Evolutionary conservation across 2,888 invertebrate genomes (phyloP), one percentile per base, ranked within the genome.

Genomic region (Cotesia congregata): DNA sequence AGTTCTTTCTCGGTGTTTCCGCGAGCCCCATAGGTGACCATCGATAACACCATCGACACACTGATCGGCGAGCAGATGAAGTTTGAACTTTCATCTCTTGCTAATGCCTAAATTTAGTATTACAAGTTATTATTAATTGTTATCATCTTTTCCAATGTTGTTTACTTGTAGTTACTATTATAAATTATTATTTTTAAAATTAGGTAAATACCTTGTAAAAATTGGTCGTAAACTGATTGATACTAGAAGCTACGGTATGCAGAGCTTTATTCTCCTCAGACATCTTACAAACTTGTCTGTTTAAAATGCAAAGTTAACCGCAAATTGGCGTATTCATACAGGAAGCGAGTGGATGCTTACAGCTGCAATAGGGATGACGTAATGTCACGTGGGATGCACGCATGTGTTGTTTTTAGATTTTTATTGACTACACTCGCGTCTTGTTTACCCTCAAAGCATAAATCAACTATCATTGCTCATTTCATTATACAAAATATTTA

Each of bases 1-100:
- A 87, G 83, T 73, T 88, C 75, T 0, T 69, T 5, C 9, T 83
- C 80, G 0, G 88, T 87, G 3, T 81, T 74, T n/a, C 81, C 86
- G 1, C 72, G 74, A 5, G 88, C 82, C 5, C 88, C 88, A 20
- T 75, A 80, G 15, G 83, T 79, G 6, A 83, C 83, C 86, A 90
- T 85, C 5, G 86, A 81, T 38, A 88, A 82, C 9, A 85, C 86
- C 41, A 85, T 41, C 50, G 84, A 82, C 5, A 85, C 84, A 68
- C 90, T 90, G 15, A 89, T 72, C 0, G 90, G 88, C 20, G 90
- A 89, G 1, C 61, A 77, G 76, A 87, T 82, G 3, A 87, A 77
- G 77, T 87, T 87, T 6, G 78, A 80, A 30, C 69, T 1, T 0
- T 77, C 62, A 17, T 17, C 15, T 62, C 15, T 17, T n/a, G 15